Base-by-base conservation (phyloP, 2,113 vertebrate species). In the Noctilio leporinus region DNA sequence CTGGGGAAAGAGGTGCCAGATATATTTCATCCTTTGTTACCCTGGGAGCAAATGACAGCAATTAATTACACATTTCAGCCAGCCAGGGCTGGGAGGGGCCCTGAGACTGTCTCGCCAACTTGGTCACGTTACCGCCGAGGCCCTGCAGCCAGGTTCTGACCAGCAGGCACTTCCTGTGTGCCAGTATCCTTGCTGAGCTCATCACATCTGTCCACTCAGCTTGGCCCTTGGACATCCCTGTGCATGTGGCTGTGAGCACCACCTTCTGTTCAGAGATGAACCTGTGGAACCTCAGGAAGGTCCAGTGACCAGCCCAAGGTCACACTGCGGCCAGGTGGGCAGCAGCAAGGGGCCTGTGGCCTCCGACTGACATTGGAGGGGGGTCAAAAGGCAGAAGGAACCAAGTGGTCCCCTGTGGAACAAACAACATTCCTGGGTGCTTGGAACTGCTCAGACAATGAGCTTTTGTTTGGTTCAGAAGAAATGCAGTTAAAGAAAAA, bases 401-500 rank as follows among this genome's bases (percentile, higher is more conserved):
- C 17, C 64, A 28, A 19, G 20, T 5, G 57, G 78, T 67, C 77
- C 70, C 78, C 45, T 26, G 81, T 35, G 53, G 82, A 62, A n/a
- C 28, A 47, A 77, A 86, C 14, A 38, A 26, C 43, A 65, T 67
- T 70, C 80, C 16, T 1, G 89, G 85, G 55, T 12, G 8, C 65
- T 55, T 73, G 83, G 78, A 90, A 28, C 67, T 73, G 19, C 76
- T 72, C 28, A n/a, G 57, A 85, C 65, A 89, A 45, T 22, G 72
- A 57, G 40, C 77, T 94, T 85, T 80, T 93, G 91, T 97, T 95
- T 96, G 89, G 26, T 73, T 88, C 86, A 53, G 86, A 94, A 95
- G 77, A 81, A 87, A 90, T 35, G 33, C 26, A 67, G 35, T 70
- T 84, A 92, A 84, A 78, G 73, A 59, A 40, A 77, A 67, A 77